phyloP scores from a whole-genome alignment of 2,113 vertebrate genomes.

The Montifringilla adamsi region DNA sequence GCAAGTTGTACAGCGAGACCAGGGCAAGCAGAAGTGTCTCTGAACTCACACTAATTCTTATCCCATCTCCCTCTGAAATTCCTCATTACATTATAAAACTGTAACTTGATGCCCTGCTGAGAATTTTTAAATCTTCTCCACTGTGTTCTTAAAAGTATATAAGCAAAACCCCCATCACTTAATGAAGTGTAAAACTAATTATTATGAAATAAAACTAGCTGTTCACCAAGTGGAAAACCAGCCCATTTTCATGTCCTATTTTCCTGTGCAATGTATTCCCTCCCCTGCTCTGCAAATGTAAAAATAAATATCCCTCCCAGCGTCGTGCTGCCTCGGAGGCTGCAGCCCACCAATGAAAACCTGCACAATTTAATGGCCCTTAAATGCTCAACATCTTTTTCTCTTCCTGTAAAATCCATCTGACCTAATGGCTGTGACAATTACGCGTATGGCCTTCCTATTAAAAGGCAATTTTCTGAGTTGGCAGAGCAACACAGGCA shows the following conservation, averaged over 20 bases:
- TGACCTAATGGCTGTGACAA: slow-evolving; percentile 72
- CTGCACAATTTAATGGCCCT: slow-evolving; percentile 70
- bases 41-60: background rate
- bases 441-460: slow-evolving; percentile 64
- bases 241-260: slow-evolving; percentile 60
- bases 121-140: background rate
- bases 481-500: slow-evolving; percentile 68
- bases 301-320: slow-evolving; percentile 64
- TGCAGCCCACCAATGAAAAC: slow-evolving; percentile 58
- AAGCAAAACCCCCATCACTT: slow-evolving; percentile 21
- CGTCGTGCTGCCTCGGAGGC: too few relatives aligned
- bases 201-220: slow-evolving; percentile 68
- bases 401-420: slow-evolving; percentile 74
- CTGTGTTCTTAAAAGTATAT: background rate
- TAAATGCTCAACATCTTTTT: slow-evolving; percentile 71
- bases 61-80: background rate
- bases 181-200: slow-evolving; percentile 74
- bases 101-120: background rate
- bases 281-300: slow-evolving; percentile 46
- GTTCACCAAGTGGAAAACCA: slow-evolving; percentile 56
- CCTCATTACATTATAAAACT: background rate
- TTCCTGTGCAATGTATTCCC: slow-evolving; percentile 54
- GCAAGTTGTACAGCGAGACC: background rate
- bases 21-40: background rate
- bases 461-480: slow-evolving; percentile 76